These are phyloP conservation scores for Torymus auratus DNA, from an alignment of 2,888 invertebrate species.

Conservation along the genomic window DNA sequence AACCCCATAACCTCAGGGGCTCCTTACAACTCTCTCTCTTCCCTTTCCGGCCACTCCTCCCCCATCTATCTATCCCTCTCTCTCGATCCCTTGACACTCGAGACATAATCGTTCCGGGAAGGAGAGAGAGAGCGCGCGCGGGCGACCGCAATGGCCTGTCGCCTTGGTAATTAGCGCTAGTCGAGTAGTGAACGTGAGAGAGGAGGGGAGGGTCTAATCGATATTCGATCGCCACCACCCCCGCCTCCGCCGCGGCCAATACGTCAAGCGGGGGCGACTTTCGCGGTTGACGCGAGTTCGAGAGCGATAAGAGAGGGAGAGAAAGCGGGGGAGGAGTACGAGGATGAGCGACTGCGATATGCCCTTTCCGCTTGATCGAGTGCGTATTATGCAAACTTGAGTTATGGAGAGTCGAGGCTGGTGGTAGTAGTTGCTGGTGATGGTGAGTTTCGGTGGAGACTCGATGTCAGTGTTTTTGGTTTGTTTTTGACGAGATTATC, in stretches of 20 bases:
- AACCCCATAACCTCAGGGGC: no score
- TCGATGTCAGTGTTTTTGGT: no score
- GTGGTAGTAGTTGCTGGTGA: no score
- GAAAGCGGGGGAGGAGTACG: background rate
- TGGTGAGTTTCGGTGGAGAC: no score
- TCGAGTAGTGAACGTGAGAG: no score
- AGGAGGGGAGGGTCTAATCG: slow-evolving; percentile 18
- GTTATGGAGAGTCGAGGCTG: slow-evolving; percentile 8
- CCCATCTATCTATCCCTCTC: slow-evolving; percentile 1
- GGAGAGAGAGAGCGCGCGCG: background rate
- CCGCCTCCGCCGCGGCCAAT: slow-evolving; percentile 21
- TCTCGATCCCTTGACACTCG: slow-evolving; percentile 5
- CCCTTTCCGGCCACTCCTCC: background rate
- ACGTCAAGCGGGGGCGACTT: slow-evolving; percentile 38
- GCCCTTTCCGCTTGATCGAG: slow-evolving; percentile 43
- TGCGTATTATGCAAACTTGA: slow-evolving; percentile 53
- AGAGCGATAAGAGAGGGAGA: background rate
- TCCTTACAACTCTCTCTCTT: background rate
- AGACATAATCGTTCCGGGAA: slow-evolving; percentile 35
- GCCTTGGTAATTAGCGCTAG: slow-evolving; percentile 53
- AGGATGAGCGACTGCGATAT: slow-evolving; percentile 18
- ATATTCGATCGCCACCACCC: slow-evolving; percentile 25
- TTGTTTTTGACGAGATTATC: no score
- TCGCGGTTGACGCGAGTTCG: slow-evolving; percentile 28
- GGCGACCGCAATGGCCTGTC: slow-evolving; percentile 54